phyloP scores from a whole-genome alignment of 1,140 invertebrate genomes.

The Drosophila parabipectinata region DNA sequence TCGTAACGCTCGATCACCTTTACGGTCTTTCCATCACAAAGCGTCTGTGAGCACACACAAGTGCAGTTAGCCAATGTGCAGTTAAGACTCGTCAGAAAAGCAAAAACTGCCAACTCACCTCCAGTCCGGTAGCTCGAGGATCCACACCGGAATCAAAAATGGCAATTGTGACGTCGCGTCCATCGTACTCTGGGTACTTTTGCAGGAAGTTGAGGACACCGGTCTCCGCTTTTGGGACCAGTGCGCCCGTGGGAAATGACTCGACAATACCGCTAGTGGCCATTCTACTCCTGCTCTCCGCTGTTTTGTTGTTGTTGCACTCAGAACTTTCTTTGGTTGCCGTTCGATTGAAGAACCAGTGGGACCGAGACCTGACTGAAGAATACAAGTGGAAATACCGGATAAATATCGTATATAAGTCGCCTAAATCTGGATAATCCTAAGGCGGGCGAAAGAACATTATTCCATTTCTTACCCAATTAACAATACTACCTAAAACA shows the following conservation, averaged over 20 bases:
- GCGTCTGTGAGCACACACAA: constrained; percentile 87
- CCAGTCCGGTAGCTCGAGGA: constrained; percentile 95
- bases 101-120: constrained; percentile 87
- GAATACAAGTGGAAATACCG: not conserved
- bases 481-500: no score
- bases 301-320: constrained; percentile 21
- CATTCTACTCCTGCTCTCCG: constrained; percentile 42
- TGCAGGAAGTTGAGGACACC: constrained; percentile 93
- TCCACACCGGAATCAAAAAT: constrained; percentile 99
- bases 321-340: constrained; percentile 38
- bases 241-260: constrained; percentile 91
- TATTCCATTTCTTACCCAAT: no score
- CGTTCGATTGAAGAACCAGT: constrained; percentile 20
- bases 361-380: constrained; percentile 12
- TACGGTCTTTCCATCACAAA: constrained; percentile 88
- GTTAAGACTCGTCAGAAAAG: not conserved
- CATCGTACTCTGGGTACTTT: constrained; percentile 97
- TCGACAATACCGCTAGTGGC: constrained; percentile 86
- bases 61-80: constrained; percentile 9
- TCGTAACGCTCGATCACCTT: constrained; percentile 98
- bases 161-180: constrained; percentile 95
- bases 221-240: constrained; percentile 98
- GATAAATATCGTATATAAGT: not conserved
- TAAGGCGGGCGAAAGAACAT: no score
- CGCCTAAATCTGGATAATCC: not conserved